These are phyloP conservation scores for Aix galericulata DNA, from an alignment of 2,113 vertebrate species.

Conservation along the genomic window DNA sequence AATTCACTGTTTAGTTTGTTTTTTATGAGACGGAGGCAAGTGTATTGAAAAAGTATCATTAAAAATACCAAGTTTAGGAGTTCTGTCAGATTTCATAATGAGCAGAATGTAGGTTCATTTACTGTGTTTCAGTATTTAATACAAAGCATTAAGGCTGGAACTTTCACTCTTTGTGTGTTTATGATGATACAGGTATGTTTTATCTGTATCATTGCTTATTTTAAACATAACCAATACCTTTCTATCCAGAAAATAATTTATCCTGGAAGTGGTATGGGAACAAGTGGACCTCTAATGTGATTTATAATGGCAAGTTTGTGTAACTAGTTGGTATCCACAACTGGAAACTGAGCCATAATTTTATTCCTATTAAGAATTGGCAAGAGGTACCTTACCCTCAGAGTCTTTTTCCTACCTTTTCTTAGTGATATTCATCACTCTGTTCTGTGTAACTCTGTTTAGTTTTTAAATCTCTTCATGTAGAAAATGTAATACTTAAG, in stretches of 20 bases:
- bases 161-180: not conserved
- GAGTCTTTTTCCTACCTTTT: not conserved
- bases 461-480: not conserved
- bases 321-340: not conserved
- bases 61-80: not conserved
- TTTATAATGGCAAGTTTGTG: not conserved
- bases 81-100: not conserved
- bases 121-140: not conserved
- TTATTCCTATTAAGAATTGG: not conserved
- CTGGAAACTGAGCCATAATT: not conserved
- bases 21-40: not conserved
- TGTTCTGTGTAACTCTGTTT: not conserved
- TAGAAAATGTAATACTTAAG: not conserved
- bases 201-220: not conserved
- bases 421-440: not conserved
- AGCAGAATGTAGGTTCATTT: not conserved
- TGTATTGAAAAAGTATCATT: not conserved
- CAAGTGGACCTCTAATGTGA: not conserved
- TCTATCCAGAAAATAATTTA: not conserved
- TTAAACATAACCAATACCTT: not conserved
- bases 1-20: not conserved
- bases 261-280: not conserved
- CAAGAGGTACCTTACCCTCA: not conserved
- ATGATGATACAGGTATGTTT: not conserved
- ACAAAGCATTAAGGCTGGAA: not conserved